phyloP scores from a whole-genome alignment of 1,140 invertebrate species.

The Platyscapa corneri region DNA sequence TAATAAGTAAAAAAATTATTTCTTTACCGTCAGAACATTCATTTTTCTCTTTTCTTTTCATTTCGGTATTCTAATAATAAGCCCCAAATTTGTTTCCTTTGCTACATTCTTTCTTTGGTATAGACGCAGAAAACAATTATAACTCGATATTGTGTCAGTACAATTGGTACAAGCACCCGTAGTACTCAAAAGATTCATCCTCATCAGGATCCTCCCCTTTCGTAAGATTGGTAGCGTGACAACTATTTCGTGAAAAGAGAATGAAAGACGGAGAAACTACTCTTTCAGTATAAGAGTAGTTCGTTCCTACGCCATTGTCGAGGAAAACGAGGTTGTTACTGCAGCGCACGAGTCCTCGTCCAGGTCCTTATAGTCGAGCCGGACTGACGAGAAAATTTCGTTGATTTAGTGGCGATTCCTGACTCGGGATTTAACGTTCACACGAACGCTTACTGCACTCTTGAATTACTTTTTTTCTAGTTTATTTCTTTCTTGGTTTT shows the following conservation, averaged over 20 bases:
- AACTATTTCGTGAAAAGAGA: neutral
- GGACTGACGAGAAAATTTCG: constrained; percentile 47
- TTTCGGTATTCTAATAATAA: too few relatives aligned
- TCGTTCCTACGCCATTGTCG: constrained; percentile 50
- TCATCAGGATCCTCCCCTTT: neutral
- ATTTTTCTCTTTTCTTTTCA: neutral
- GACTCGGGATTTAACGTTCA: constrained; percentile 43
- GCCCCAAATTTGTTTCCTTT: neutral
- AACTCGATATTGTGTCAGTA: too few relatives aligned
- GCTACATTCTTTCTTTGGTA: too few relatives aligned
- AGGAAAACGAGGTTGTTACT: constrained; percentile 54
- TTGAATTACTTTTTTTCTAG: constrained; percentile 12
- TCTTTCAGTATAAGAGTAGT: constrained; percentile 1
- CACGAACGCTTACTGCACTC: constrained; percentile 10
- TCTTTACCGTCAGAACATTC: neutral
- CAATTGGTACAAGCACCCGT: too few relatives aligned
- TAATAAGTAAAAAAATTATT: constrained; percentile 2
- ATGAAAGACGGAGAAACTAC: neutral
- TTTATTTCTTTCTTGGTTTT: neutral
- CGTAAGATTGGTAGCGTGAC: neutral
- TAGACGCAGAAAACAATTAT: neutral
- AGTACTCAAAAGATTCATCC: neutral
- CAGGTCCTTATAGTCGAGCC: neutral
- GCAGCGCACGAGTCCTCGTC: constrained; percentile 12
- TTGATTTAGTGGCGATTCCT: constrained; percentile 45